Conservation (phyloP, 2,113 vertebrate genomes). For the Paracanthobrama guichenoti region DNA sequence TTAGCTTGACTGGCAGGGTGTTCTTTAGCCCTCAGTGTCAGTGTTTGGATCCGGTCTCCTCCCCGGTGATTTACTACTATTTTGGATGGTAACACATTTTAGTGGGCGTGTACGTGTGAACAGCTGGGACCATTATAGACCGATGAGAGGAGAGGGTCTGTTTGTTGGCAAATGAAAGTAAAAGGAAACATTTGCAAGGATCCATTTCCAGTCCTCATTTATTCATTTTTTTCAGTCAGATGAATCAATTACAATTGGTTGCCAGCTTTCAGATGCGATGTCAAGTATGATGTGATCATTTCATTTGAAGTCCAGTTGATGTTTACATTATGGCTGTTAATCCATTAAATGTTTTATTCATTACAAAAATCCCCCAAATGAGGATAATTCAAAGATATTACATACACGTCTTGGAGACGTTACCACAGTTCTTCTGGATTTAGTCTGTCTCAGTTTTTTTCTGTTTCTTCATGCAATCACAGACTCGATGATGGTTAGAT, state of each 20-base stretch:
- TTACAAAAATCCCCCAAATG: neutral
- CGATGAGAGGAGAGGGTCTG: conserved; percentile 4
- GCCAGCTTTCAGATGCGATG: neutral
- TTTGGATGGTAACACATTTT: conserved; percentile 22
- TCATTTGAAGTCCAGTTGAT: neutral
- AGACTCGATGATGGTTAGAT: too few species aligned
- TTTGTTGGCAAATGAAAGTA: neutral
- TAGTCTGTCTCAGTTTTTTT: too few species aligned
- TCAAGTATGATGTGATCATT: neutral
- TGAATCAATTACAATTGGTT: too few species aligned
- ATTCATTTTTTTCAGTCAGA: neutral
- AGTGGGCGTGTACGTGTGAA: conserved; percentile 29
- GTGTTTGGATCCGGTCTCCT: conserved; percentile 35
- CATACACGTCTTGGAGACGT: too few species aligned
- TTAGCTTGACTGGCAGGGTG: conserved; percentile 21
- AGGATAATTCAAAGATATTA: neutral
- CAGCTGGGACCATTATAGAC: conserved; percentile 25
- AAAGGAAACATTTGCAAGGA: neutral
- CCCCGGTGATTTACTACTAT: conserved; percentile 37
- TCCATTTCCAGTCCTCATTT: neutral
- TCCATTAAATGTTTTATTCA: neutral
- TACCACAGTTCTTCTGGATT: too few species aligned
- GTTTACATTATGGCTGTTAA: neutral
- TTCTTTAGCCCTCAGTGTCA: conserved; percentile 10
- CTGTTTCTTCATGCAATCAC: too few species aligned